Evolutionary conservation across 2,113 vertebrate species (phyloP), one percentile per base, ranked within the genome.

Genomic region (Hyaena hyaena): DNA sequence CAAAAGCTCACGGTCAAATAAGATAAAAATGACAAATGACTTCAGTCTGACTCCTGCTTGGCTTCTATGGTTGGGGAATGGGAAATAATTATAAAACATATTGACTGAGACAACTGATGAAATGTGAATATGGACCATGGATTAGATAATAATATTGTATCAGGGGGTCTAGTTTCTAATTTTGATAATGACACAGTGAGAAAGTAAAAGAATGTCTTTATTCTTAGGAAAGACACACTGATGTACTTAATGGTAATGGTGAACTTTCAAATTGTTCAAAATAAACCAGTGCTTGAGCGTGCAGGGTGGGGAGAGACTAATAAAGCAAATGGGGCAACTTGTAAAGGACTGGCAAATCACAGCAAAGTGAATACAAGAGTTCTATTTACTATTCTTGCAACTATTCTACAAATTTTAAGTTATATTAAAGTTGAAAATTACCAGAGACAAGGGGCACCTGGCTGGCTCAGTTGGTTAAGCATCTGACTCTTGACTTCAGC

Each of bases 371-470:
- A 71, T 43, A 31, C 43, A 10, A 39, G 61, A 43, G 19, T 90
- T 87, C 65, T 86, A 55, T 66, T 24, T 83, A 65, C 31, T 84
- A 53, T 84, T 90, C 53, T 86, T 45, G 39, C 77, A 84, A 83
- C 53, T 77, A 77, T 91, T 61, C n/a, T 55, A 71, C 71, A 94
- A 96, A 68, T 88, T 31, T 91, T 90, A 91, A 87, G 48, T 93
- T 93, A 83, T 15, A 91, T 76, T 88, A 88, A 65, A 65, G 63
- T 35, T 71, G 14, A 55, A 91, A 97, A 68, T 94, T 77, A 80
- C 31, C 53, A 66, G 94, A 76, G 68, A 55, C n/a, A 74, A 63
- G 15, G 53, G 53, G 58, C 21, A 23, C 58, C 21, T 24, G 21
- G 58, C 58, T 61, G 58, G 19, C 58, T 61, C 19, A 61, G 58